A percentile compares a stretch with the other conserved stretches of the same genome.
Conservation (phyloP, 1,140 invertebrate species). For the Macrobrachium nipponense region DNA sequence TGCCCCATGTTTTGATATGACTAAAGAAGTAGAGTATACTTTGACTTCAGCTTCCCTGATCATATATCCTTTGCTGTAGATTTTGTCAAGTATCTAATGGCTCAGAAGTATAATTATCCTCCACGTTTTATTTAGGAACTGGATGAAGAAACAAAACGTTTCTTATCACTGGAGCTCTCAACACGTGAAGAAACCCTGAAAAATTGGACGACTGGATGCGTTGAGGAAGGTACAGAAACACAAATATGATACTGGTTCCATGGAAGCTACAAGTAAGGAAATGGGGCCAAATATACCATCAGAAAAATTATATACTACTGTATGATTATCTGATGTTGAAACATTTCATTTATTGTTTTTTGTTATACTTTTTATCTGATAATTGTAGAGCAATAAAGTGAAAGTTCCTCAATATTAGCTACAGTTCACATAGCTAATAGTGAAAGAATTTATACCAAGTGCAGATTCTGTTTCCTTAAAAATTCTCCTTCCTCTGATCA, state of each 20-base stretch:
- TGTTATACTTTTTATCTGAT: not conserved
- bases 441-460: too few relatives aligned
- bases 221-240: slow-evolving; percentile 31
- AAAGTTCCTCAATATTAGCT: too few relatives aligned
- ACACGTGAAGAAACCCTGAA: not conserved
- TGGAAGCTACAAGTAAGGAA: slow-evolving; percentile 42
- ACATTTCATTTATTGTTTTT: too few relatives aligned
- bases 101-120: not conserved
- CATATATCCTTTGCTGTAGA: too few relatives aligned
- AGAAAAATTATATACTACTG: not conserved
- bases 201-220: not conserved
- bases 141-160: slow-evolving; percentile 24
- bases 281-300: too few relatives aligned
- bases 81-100: not conserved
- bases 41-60: too few relatives aligned
- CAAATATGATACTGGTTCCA: slow-evolving; percentile 30
- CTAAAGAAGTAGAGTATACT: too few relatives aligned
- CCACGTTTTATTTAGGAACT: slow-evolving; percentile 15
- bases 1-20: too few relatives aligned
- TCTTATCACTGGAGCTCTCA: slow-evolving; percentile 23
- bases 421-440: too few relatives aligned
- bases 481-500: too few relatives aligned
- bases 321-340: not conserved
- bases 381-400: too few relatives aligned
- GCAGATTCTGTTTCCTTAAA: too few relatives aligned